Base-by-base conservation (phyloP, 2,888 invertebrate species). In the Cyaniris semiargus region DNA sequence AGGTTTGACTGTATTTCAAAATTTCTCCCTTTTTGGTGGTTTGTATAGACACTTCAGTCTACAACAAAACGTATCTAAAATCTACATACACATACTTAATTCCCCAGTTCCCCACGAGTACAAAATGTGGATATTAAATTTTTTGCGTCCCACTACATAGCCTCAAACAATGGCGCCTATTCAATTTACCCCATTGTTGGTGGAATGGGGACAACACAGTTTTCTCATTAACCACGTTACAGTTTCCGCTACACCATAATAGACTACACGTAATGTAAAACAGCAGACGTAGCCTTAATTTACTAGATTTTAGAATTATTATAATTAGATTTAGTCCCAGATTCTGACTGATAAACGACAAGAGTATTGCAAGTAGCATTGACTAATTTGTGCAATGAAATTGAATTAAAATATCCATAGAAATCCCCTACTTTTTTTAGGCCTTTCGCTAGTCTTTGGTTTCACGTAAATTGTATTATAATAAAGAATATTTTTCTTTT, bases 221-320 rank as follows among this genome's bases (percentile, higher is more conserved):
- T 81, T 80, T 80, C 79, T 80, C 83, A 82, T 82, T 83, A 83
- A 78, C 71, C 38, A 71, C 71, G n/a, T 38, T 71, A 71, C 38
- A 38, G 38, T 38, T 71, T 71, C 71, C 71, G 71, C 38, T 38
- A 38, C 38, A 71, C 38, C 71, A 38, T 71, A 71, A 71, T n/a
- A 31, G 71, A n/a, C 23, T 6, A n/a, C 4, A 71, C 21, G 38
- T 38, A 38, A 71, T 31, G 66, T 18, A 18, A 66, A 66, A 31
- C 27, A 66, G 6, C 66, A 31, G 13, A 66, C 27, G 1, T 5
- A 66, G 66, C 27, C 15, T 66, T 31, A 66, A 23, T 66, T 66
- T 66, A 31, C 15, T 66, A 0, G 1, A 66, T 66, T 27, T 66
- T 66, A 27, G 15, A 48, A 38, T n/a, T n/a, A n/a, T n/a, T n/a